phyloP scores from a whole-genome alignment of 2,797 vertebrate genomes.

The Spheniscus humboldti region DNA sequence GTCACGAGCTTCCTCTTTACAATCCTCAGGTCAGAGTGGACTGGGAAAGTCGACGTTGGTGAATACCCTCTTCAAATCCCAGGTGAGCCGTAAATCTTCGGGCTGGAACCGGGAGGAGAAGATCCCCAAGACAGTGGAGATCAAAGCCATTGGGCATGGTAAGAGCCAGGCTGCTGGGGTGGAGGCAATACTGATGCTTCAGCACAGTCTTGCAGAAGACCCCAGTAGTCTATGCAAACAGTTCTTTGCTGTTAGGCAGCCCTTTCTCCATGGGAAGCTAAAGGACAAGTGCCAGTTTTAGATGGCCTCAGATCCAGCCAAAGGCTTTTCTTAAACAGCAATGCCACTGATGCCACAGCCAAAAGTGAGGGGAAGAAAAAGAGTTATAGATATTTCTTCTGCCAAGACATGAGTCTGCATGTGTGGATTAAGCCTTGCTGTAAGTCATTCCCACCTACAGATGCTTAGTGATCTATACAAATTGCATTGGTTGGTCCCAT shows the following conservation, averaged over 20 bases:
- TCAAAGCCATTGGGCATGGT: constrained; percentile 95
- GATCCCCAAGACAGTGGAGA: constrained; percentile 96
- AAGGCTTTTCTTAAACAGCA: not conserved
- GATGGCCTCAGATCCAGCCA: not conserved
- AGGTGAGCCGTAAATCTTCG: constrained; percentile 92
- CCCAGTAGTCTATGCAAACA: not conserved
- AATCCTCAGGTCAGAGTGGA: constrained; percentile 86
- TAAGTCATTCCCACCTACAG: not conserved
- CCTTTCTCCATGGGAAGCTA: not conserved
- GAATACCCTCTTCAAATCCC: constrained; percentile 97
- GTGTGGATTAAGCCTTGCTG: not conserved
- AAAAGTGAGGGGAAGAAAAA: not conserved
- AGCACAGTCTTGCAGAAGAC: not conserved
- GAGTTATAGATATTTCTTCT: not conserved
- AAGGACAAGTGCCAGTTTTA: not conserved
- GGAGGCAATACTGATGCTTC: not conserved
- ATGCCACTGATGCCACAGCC: not conserved
- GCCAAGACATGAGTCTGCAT: not conserved
- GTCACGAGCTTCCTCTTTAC: not conserved
- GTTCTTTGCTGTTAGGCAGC: not conserved
- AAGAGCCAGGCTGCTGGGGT: constrained; percentile 36
- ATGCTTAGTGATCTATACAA: not conserved
- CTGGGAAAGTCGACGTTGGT: constrained; percentile 94
- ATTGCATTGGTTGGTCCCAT: not conserved
- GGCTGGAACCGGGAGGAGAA: constrained; percentile 94